Evolutionary conservation across 2,797 vertebrate species (phyloP).

Genomic region (Hyperoplus lanceolatus): DNA sequence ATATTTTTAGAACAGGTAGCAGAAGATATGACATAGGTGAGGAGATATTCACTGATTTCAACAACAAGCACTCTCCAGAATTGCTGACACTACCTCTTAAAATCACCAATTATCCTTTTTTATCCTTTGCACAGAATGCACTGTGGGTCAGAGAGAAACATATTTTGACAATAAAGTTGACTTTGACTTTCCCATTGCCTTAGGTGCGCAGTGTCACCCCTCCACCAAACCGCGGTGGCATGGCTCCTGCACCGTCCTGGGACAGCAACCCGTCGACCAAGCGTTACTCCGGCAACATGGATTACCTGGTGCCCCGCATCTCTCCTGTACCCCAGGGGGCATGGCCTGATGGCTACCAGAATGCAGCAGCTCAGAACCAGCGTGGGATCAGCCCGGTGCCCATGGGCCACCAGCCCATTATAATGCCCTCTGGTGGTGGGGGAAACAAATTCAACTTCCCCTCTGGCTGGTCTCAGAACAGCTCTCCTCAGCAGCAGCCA

Average conservation of each 20-base stretch:
- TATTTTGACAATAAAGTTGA: no score
- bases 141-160: no score
- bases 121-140: no score
- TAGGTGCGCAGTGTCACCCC: conserved; percentile 93
- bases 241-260: conserved; percentile 91
- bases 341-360: conserved; percentile 91
- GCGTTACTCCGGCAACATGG: conserved; percentile 95
- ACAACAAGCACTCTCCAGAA: no score
- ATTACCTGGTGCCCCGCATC: conserved; percentile 92
- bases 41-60: no score
- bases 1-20: no score
- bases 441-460: conserved; percentile 92
- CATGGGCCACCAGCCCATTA: conserved; percentile 94
- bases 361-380: conserved; percentile 89
- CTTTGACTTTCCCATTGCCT: no score
- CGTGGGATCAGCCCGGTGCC: conserved; percentile 92
- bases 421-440: conserved; percentile 92
- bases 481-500: conserved; percentile 82
- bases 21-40: no score
- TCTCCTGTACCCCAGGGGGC: conserved; percentile 93
- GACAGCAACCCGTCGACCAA: conserved; percentile 93
- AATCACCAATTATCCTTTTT: no score
- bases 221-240: conserved; percentile 89
- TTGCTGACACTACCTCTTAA: no score
- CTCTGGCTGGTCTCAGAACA: conserved; percentile 91